phyloP scores from a whole-genome alignment of 2,888 invertebrate genomes.

The Ypsolopha sequella region DNA sequence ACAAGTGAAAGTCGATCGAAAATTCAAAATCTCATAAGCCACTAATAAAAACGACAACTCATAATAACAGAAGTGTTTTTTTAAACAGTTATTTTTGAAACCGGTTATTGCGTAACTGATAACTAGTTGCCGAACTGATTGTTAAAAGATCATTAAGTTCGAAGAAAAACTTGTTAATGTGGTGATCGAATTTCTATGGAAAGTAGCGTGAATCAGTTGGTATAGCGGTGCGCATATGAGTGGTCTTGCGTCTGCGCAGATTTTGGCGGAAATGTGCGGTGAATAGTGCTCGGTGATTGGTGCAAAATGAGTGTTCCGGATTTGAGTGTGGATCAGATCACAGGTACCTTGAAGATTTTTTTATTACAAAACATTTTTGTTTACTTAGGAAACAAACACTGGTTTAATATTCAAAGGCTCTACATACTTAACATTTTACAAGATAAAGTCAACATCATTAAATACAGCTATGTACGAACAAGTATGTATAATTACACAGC shows the following conservation, averaged over 20 bases:
- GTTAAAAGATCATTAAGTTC: constrained; percentile 9
- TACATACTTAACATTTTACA: too few species aligned
- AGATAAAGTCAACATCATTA: too few species aligned
- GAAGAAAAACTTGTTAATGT: constrained; percentile 36
- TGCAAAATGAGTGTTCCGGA: constrained; percentile 60
- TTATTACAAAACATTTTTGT: too few species aligned
- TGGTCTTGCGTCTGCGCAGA: constrained; percentile 19
- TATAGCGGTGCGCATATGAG: constrained; percentile 25
- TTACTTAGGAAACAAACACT: background rate
- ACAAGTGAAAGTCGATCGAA: background rate
- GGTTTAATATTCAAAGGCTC: too few species aligned
- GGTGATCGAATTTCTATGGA: constrained; percentile 17
- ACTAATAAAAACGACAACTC: background rate
- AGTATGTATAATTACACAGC: too few species aligned
- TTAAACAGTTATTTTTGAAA: background rate
- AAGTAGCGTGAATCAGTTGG: constrained; percentile 45
- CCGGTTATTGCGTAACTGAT: constrained; percentile 3
- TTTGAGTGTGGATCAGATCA: constrained; percentile 56
- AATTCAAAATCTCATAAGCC: background rate
- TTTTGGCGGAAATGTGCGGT: constrained; percentile 20
- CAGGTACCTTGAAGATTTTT: constrained; percentile 29
- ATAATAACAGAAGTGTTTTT: background rate
- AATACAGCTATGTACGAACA: too few species aligned
- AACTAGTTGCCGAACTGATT: constrained; percentile 1
- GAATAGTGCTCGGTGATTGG: constrained; percentile 10